Evolutionary conservation across 2,797 vertebrate genomes (phyloP).

Genomic region (Paedocypris micromegethes): DNA sequence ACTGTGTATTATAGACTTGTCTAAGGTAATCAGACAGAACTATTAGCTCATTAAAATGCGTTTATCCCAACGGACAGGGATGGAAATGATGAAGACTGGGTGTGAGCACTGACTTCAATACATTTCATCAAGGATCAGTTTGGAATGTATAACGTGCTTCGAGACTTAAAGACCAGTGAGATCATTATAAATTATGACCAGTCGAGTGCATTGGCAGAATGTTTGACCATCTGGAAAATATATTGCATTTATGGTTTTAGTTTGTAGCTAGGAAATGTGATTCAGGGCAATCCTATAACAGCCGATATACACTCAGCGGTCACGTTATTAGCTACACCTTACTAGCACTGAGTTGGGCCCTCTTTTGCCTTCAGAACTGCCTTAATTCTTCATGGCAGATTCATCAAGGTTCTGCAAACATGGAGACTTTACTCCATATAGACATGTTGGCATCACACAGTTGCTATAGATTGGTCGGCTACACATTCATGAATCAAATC

Average conservation of each 20-base stretch:
- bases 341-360: too few species aligned
- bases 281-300: too few species aligned
- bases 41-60: slow-evolving; percentile 29
- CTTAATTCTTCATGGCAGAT: too few species aligned
- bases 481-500: too few species aligned
- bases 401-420: too few species aligned
- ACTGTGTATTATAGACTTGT: neutral
- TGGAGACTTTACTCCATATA: too few species aligned
- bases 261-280: slow-evolving; percentile 5
- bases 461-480: too few species aligned
- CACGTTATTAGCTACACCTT: too few species aligned
- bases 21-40: slow-evolving; percentile 21
- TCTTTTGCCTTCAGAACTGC: too few species aligned
- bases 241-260: slow-evolving; percentile 19
- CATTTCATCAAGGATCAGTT: slow-evolving; percentile 32
- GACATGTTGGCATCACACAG: too few species aligned
- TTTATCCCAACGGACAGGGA: slow-evolving; percentile 28
- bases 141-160: slow-evolving; percentile 28
- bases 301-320: too few species aligned
- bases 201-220: slow-evolving; percentile 13
- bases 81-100: slow-evolving; percentile 40
- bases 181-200: slow-evolving; percentile 33
- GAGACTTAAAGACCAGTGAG: slow-evolving; percentile 30
- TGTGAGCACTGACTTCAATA: slow-evolving; percentile 38
- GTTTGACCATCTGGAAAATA: slow-evolving; percentile 30